These are phyloP conservation scores for Felis catus DNA, from an alignment of 2,113 vertebrate species.

Conservation along the genomic window DNA sequence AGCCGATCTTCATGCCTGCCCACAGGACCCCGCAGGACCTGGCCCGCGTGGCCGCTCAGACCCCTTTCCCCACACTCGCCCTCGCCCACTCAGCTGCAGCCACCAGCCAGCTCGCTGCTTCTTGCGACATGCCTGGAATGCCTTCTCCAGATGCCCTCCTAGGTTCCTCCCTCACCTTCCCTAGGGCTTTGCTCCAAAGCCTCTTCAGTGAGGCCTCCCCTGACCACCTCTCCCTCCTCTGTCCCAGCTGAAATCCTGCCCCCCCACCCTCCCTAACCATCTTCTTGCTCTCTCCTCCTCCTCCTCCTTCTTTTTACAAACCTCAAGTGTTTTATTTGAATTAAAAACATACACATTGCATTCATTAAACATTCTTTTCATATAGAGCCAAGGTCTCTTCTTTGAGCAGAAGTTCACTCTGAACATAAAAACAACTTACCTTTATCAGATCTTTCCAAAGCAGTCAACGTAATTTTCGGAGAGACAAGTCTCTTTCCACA, in stretches of 20 bases:
- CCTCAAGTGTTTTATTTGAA: neutral
- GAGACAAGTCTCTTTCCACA: neutral
- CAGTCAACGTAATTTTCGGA: neutral
- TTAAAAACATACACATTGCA: neutral
- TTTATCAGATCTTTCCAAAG: neutral
- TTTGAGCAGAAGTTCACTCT: neutral
- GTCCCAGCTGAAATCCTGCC: neutral
- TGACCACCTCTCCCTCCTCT: neutral
- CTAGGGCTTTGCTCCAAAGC: neutral
- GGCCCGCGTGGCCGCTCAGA: neutral
- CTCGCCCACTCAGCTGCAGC: neutral
- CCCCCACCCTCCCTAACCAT: neutral
- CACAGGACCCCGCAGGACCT: neutral
- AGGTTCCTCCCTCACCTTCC: neutral
- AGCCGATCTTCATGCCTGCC: neutral
- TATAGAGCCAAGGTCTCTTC: neutral
- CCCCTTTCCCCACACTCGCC: neutral
- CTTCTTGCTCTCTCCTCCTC: neutral
- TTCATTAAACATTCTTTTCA: neutral
- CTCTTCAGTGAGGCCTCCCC: neutral
- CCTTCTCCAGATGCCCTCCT: neutral
- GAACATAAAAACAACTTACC: neutral
- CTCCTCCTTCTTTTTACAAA: neutral
- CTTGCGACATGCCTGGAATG: neutral
- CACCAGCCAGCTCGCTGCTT: neutral